Evolutionary conservation across 1,140 invertebrate genomes (phyloP), one percentile per base, ranked within the genome.

Genomic region (Neotoxoptera formosana): DNA sequence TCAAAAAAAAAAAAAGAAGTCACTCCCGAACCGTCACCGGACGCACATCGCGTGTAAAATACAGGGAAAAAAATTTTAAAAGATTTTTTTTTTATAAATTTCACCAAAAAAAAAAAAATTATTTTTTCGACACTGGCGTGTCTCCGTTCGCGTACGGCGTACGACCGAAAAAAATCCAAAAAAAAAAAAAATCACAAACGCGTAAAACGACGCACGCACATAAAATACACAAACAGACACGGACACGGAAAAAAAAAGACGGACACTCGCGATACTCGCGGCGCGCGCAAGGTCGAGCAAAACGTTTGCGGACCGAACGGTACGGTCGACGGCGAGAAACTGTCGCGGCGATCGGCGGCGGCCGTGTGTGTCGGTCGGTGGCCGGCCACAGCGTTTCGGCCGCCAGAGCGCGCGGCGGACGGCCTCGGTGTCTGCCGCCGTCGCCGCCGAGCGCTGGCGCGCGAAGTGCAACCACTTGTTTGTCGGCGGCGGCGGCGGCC

Each of bases 391-490:
- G 47, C 45, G 76, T 51, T 92, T 48, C 76, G 7, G 91, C 60
- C 45, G 17, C 21, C 34, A 89, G 67, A 67, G 34, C 0, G 20
- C 91, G 47, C 91, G 48, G 0, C 88, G 51, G n/a, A 11, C 34
- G 47, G 23, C 23, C 76, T 47, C 21, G 23, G 91, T 36, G 23
- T 48, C 9, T n/a, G 81, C 21, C 76, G 67, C 11, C 76, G 91
- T 81, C 48, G 76, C 23, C 23, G 41, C 6, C 76, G 47, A 90
- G 36, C 91, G 81, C 81, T 56, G 76, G n/a, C 81, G 91, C 45
- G 76, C 91, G 45, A 36, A 34, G 91, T 84, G 91, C 91, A 86
- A 93, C 91, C 91, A 93, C 91, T 93, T 93, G 91, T 93, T 93
- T 91, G n/a, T n/a, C n/a, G n/a, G n/a, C n/a, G 60, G 2, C 34